These are phyloP conservation scores for Eurystomus glaucurus DNA, from an alignment of 2,797 vertebrate species.

Conservation along the genomic window DNA sequence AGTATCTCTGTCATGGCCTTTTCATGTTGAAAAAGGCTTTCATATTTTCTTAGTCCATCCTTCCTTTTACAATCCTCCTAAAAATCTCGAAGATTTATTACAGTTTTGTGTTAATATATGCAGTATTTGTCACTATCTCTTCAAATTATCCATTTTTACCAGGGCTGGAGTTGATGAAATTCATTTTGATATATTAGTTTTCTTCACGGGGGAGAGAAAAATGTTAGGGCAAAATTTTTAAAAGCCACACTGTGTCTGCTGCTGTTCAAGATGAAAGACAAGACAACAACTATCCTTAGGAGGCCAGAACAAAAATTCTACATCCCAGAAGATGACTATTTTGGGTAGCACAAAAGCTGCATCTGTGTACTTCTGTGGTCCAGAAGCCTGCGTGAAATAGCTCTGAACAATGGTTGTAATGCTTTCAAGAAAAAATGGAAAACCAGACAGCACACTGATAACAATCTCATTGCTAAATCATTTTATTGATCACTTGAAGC, in stretches of 20 bases:
- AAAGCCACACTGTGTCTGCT: background rate
- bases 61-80: background rate
- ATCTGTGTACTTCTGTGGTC: background rate
- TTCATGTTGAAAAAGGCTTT: background rate
- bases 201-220: background rate
- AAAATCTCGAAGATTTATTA: background rate
- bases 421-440: background rate
- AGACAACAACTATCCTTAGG: background rate
- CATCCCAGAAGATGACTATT: background rate
- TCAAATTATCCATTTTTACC: background rate
- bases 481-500: background rate
- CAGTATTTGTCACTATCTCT: background rate
- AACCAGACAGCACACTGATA: background rate
- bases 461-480: background rate
- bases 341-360: conserved; percentile 1
- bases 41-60: background rate
- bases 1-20: background rate
- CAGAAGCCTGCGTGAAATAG: background rate
- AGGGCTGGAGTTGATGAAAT: background rate
- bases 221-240: background rate
- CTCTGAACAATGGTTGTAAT: background rate
- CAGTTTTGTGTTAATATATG: background rate
- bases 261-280: conserved; percentile 2
- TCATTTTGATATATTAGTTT: background rate
- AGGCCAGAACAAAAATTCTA: background rate